phyloP scores from a whole-genome alignment of 2,797 vertebrate species.

The Babyrousa celebensis region DNA sequence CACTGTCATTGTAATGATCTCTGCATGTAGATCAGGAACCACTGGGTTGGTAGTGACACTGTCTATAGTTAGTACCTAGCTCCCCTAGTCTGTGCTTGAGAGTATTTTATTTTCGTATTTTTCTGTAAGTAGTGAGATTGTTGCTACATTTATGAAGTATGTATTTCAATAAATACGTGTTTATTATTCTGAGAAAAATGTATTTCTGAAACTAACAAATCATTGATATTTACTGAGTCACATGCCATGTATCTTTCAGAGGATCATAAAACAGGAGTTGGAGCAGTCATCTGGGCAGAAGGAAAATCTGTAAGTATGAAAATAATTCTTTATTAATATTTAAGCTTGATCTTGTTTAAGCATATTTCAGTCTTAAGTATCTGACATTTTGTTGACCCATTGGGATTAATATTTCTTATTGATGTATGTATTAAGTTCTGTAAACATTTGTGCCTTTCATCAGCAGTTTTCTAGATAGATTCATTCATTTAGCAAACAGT shows the following conservation, averaged over 20 bases:
- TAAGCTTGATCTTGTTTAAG: slow-evolving; percentile 65
- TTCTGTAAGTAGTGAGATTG: slow-evolving; percentile 6
- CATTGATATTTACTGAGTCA: slow-evolving; percentile 66
- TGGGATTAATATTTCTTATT: slow-evolving; percentile 55
- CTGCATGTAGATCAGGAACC: accelerated
- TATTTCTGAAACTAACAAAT: slow-evolving; percentile 37
- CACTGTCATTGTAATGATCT: background rate
- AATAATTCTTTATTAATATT: slow-evolving; percentile 63
- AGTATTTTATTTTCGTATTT: slow-evolving; percentile 28
- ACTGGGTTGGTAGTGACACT: background rate
- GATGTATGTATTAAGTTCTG: slow-evolving; percentile 17
- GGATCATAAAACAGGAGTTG: slow-evolving; percentile 98
- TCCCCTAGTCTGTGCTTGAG: background rate
- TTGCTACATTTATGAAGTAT: slow-evolving; percentile 35
- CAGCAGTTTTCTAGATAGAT: background rate
- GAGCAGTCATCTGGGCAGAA: slow-evolving; percentile 97
- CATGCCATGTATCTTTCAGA: slow-evolving; percentile 93
- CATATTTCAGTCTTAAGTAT: background rate
- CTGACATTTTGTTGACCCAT: background rate
- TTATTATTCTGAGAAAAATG: slow-evolving; percentile 38
- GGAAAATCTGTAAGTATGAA: slow-evolving; percentile 93
- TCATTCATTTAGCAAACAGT: slow-evolving; percentile 45
- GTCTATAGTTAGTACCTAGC: background rate
- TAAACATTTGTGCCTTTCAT: slow-evolving; percentile 29
- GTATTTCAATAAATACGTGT: slow-evolving; percentile 26